A percentile compares a stretch with the other conserved stretches of the same genome.
These are phyloP conservation scores for Enteromius paludinosus DNA, from an alignment of 2,797 vertebrate species.

Conservation along the genomic window DNA sequence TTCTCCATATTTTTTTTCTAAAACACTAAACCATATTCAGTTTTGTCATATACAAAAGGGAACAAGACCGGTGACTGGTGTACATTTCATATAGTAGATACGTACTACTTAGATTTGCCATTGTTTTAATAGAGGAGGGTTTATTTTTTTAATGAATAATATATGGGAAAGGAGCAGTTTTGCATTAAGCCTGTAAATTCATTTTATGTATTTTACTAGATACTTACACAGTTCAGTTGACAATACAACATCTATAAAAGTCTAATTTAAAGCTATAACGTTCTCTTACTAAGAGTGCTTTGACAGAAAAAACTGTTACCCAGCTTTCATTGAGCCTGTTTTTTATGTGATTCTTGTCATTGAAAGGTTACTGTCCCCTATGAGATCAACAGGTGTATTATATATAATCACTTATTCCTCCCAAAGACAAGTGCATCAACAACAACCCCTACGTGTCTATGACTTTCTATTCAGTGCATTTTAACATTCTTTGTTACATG, in stretches of 20 bases:
- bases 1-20: slow-evolving; percentile 16
- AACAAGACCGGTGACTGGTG: slow-evolving; percentile 68
- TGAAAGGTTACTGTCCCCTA: slow-evolving; percentile 5
- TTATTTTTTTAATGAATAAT: slow-evolving; percentile 87
- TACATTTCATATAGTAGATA: slow-evolving; percentile 81
- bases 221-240: slow-evolving; percentile 61
- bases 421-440: slow-evolving; percentile 25
- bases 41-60: slow-evolving; percentile 54
- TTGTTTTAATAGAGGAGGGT: slow-evolving; percentile 83
- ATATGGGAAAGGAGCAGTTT: slow-evolving; percentile 82
- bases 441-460: slow-evolving; percentile 20
- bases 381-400: slow-evolving; percentile 16
- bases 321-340: slow-evolving; percentile 6
- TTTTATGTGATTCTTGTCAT: slow-evolving; percentile 16
- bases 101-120: slow-evolving; percentile 79
- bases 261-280: slow-evolving; percentile 17
- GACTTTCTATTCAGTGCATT: slow-evolving; percentile 42
- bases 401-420: slow-evolving; percentile 11
- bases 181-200: slow-evolving; percentile 78
- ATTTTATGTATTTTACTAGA: slow-evolving; percentile 66
- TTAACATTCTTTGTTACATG: slow-evolving; percentile 64
- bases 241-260: background rate
- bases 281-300: slow-evolving; percentile 9
- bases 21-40: slow-evolving; percentile 45
- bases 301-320: slow-evolving; percentile 8